Evolutionary conservation across 2,113 vertebrate genomes (phyloP).

Genomic region (Tringa solitaria): DNA sequence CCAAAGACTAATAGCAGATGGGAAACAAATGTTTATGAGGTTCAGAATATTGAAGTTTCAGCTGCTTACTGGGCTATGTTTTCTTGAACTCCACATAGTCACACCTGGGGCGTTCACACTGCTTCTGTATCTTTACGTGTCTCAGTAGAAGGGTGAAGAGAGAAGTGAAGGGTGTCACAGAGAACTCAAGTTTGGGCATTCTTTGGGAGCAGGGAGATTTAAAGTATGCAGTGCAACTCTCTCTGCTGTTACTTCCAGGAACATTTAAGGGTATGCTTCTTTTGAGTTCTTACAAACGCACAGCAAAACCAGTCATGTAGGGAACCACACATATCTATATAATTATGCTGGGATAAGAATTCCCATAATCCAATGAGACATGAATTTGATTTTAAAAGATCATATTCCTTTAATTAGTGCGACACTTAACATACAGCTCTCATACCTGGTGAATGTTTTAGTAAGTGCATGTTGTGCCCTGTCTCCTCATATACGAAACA

Average conservation of each 20-base stretch:
- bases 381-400: background rate
- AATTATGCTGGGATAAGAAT: background rate
- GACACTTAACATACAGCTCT: background rate
- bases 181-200: background rate
- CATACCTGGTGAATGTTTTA: background rate
- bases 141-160: background rate
- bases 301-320: background rate
- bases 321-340: background rate
- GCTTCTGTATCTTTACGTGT: background rate
- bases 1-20: background rate
- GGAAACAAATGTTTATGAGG: background rate
- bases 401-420: background rate
- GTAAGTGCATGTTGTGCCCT: background rate
- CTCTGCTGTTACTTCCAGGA: background rate
- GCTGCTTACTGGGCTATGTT: background rate
- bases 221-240: background rate
- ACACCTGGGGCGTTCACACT: background rate
- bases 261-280: background rate
- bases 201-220: background rate
- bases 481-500: background rate
- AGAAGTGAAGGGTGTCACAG: background rate
- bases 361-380: background rate
- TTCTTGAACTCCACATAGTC: background rate
- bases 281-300: accelerated
- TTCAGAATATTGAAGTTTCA: background rate